Conservation (phyloP, 2,113 vertebrate species). For the Urocolius indicus region DNA sequence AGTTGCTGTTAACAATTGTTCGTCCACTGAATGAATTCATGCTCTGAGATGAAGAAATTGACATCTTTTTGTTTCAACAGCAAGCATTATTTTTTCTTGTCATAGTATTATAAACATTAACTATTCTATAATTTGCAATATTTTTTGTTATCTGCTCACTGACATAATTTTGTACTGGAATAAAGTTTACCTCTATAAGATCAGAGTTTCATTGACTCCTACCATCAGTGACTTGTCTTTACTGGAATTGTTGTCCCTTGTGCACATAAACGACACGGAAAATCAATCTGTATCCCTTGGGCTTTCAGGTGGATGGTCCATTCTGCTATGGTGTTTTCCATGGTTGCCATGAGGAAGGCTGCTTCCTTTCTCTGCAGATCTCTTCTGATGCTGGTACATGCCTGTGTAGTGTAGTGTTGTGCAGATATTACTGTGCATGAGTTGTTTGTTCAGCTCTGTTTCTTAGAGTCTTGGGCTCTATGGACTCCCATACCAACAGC, state of each 20-base stretch:
- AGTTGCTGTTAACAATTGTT: neutral
- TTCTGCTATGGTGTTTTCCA: neutral
- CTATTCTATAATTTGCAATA: neutral
- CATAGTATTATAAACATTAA: neutral
- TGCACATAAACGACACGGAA: neutral
- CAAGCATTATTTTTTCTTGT: neutral
- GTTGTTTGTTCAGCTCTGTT: neutral
- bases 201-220: neutral
- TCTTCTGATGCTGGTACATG: neutral
- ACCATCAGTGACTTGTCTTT: neutral
- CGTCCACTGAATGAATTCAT: neutral
- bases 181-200: neutral
- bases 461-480: neutral
- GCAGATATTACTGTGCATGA: rapidly evolving
- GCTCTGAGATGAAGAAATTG: neutral
- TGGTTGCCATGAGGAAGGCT: neutral
- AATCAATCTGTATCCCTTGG: neutral
- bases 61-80: neutral
- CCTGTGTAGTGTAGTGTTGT: no score
- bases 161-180: neutral
- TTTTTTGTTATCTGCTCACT: neutral
- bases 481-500: neutral
- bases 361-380: neutral
- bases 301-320: neutral
- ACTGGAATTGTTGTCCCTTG: neutral